Evolutionary conservation across 2,113 vertebrate genomes (phyloP).

Genomic region (Oncorhynchus keta): DNA sequence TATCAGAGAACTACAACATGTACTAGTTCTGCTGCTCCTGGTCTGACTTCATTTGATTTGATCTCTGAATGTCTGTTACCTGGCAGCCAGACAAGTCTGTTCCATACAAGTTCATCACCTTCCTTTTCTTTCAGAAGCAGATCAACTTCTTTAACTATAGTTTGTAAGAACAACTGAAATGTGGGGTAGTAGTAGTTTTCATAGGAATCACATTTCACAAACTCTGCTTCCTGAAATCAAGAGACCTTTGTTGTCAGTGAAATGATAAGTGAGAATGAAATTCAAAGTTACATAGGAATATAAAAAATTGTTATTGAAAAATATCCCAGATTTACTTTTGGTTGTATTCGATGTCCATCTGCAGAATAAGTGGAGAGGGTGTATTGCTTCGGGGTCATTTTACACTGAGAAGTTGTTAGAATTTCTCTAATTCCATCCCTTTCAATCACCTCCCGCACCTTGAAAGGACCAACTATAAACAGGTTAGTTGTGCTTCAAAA

Average conservation of each 20-base stretch:
- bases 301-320: neutral
- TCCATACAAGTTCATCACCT: slow-evolving; percentile 16
- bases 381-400: slow-evolving; percentile 27
- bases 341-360: slow-evolving; percentile 4
- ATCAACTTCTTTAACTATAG: neutral
- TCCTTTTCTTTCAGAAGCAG: slow-evolving; percentile 10
- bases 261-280: too few relatives aligned
- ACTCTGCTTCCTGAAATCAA: slow-evolving; percentile 23
- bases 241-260: neutral
- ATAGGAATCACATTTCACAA: slow-evolving; percentile 29
- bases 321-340: slow-evolving; percentile 6
- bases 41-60: too few relatives aligned
- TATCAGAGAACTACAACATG: too few relatives aligned
- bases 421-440: slow-evolving; percentile 2
- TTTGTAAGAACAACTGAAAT: slow-evolving; percentile 16
- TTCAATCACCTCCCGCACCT: slow-evolving; percentile 31
- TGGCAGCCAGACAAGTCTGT: neutral
- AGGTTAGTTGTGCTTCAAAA: too few relatives aligned
- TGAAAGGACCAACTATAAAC: too few relatives aligned
- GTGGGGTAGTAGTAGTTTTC: slow-evolving; percentile 17
- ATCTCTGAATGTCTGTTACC: neutral
- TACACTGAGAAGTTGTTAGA: neutral
- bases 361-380: neutral
- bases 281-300: neutral
- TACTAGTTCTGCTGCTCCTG: too few relatives aligned